Percentiles rank a stretch among this genome's conserved stretches.
These are phyloP conservation scores for Tetanocera ferruginea DNA, from an alignment of 2,888 invertebrate species.

Conservation along the genomic window DNA sequence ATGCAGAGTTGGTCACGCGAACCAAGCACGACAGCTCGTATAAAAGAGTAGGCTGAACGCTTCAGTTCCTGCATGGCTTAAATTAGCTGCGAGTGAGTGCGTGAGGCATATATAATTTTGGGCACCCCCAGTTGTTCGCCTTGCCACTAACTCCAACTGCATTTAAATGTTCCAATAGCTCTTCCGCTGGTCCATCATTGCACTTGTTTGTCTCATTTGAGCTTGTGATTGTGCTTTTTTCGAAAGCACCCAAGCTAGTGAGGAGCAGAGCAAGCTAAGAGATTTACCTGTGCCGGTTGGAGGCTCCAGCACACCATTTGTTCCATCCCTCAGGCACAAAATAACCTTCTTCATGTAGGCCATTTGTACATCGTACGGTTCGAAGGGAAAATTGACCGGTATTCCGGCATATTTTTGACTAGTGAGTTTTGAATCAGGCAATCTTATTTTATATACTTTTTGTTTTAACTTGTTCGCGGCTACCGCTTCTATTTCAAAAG, in stretches of 20 bases:
- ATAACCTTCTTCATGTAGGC: conserved; percentile 86
- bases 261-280: conserved; percentile 90
- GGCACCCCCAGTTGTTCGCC: conserved; percentile 74
- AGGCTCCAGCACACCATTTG: conserved; percentile 89
- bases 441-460: too few relatives aligned
- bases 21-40: conserved; percentile 90
- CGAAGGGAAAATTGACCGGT: conserved; percentile 89
- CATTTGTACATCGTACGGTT: conserved; percentile 92
- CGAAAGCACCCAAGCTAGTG: conserved; percentile 91
- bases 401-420: conserved; percentile 72
- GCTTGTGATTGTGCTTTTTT: conserved; percentile 78
- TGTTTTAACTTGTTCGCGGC: too few relatives aligned
- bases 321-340: conserved; percentile 81
- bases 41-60: conserved; percentile 85
- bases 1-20: conserved; percentile 98
- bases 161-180: conserved; percentile 6
- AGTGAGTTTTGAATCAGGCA: background rate
- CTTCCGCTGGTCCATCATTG: conserved; percentile 29
- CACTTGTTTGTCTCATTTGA: conserved; percentile 47
- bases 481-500: too few relatives aligned
- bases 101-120: conserved; percentile 94
- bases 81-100: conserved; percentile 96
- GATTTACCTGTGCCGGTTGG: conserved; percentile 97
- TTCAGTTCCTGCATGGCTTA: conserved; percentile 97
- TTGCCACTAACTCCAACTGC: background rate